Evolutionary conservation across 2,113 vertebrate species (phyloP).

Genomic region (Bostrychus sinensis): DNA sequence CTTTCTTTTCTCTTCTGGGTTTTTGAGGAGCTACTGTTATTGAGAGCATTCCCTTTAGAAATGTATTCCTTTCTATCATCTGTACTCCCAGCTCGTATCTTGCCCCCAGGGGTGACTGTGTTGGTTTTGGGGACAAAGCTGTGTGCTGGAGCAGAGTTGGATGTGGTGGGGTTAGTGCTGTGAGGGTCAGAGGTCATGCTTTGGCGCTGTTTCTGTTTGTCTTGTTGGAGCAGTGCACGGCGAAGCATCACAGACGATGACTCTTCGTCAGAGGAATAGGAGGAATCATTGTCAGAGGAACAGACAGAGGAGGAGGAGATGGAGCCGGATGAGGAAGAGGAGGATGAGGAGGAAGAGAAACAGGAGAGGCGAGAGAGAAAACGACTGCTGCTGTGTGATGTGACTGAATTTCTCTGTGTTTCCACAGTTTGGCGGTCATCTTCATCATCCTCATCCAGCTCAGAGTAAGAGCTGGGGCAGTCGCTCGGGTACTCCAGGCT

Average conservation of each 20-base stretch:
- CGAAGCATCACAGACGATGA: constrained; percentile 89
- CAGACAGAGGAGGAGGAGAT: constrained; percentile 94
- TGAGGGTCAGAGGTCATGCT: constrained; percentile 73
- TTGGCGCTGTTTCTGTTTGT: constrained; percentile 71
- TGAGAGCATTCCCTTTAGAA: constrained; percentile 47
- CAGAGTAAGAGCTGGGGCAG: constrained; percentile 94
- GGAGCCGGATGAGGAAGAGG: constrained; percentile 91
- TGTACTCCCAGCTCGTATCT: constrained; percentile 69
- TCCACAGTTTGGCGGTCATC: constrained; percentile 80
- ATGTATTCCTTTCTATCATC: constrained; percentile 68
- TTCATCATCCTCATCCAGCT: constrained; percentile 90
- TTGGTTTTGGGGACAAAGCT: constrained; percentile 85
- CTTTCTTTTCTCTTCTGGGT: constrained; percentile 69
- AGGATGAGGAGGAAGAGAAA: constrained; percentile 93
- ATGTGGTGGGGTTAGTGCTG: constrained; percentile 66
- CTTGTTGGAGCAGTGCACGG: constrained; percentile 89
- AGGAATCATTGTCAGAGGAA: constrained; percentile 95
- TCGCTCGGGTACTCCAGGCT: constrained; percentile 89
- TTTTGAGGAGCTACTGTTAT: constrained; percentile 61
- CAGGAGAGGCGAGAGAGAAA: constrained; percentile 91
- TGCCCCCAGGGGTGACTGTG: constrained; percentile 71
- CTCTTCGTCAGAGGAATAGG: constrained; percentile 94
- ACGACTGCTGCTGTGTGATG: constrained; percentile 75
- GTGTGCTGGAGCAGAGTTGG: constrained; percentile 65
- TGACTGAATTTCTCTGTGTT: constrained; percentile 30